Conservation (phyloP, 2,888 invertebrate species). For the Homarus gammarus region DNA sequence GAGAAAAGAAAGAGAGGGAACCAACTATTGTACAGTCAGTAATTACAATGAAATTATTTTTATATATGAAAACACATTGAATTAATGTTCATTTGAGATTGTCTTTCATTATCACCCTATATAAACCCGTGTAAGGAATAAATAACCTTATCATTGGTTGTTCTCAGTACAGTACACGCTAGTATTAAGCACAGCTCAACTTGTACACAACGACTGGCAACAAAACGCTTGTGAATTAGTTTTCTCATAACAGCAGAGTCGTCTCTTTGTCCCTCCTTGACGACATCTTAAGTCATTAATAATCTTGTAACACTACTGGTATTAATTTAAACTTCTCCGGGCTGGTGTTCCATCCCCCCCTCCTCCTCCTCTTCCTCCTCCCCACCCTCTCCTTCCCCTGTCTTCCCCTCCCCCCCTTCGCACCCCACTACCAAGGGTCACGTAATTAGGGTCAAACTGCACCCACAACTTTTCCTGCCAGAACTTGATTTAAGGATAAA, state of each 20-base stretch:
- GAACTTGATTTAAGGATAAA: slow-evolving; percentile 5
- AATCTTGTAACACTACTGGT: not conserved
- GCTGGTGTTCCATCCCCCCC: not conserved
- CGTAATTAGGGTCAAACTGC: slow-evolving; percentile 14
- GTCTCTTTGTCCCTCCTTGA: not conserved
- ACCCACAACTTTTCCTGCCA: slow-evolving; percentile 6
- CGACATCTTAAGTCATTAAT: not conserved
- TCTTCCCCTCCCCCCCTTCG: not conserved
- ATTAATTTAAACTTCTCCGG: not conserved
- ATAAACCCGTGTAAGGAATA: too few relatives aligned
- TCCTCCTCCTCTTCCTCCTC: not conserved
- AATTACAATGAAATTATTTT: too few relatives aligned
- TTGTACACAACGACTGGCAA: too few relatives aligned
- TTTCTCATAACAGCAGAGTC: not conserved
- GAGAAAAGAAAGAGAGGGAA: too few relatives aligned
- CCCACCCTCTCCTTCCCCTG: not conserved
- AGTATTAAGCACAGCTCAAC: too few relatives aligned
- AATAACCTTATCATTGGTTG: too few relatives aligned
- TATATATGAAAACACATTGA: too few relatives aligned
- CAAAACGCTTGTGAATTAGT: too few relatives aligned
- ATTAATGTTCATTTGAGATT: too few relatives aligned
- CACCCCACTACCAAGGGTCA: not conserved
- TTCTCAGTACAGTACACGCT: too few relatives aligned
- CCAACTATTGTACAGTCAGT: too few relatives aligned
- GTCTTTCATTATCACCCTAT: too few relatives aligned